Base-by-base conservation (phyloP, 2,888 invertebrate genomes). In the Tetragnatha montana region DNA sequence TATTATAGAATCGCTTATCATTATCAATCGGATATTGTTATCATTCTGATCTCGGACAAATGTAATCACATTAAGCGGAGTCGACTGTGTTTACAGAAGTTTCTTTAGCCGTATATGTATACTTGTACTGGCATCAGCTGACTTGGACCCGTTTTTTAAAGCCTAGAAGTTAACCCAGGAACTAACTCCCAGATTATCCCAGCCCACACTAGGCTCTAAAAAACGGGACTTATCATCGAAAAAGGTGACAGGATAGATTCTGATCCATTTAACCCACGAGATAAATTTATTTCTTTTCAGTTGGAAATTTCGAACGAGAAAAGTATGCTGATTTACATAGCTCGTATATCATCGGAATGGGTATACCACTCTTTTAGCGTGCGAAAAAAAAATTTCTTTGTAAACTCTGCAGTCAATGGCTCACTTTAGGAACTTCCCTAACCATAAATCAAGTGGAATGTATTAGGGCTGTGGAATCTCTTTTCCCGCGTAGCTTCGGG, bases 271-370 rank as follows among this genome's bases (percentile, higher is more conserved):
- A 84, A 60, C 49, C 17, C 19, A 51, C 17, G 60, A 74, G 51
- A 82, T 74, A 82, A 82, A 82, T 74, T 82, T 60, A 50, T 76
- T 69, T 70, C 76, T 51, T 68, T 83, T 84, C 70, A 70, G 69
- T 70, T 84, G 76, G 76, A 70, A 84, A 84, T 84, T 84, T 49
- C 21, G 47, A 78, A 84, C 69, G 69, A 76, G 84, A 70, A 78
- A 84, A 84, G 84, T 84, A 84, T 78, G 84, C 84, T 84, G 84
- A 84, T 84, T 76, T 84, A 84, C 84, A 76, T 84, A 49, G 84
- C 60, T 49, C 51, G 68, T 84, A 76, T 50, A 84, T 84, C 84
- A 84, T 84, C 76, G 10, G 84, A 84, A 84, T 76, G 35, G 49
- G 60, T 60, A 12, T 17, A 7, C 10, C 19, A 22, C 70, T 10